phyloP scores from a whole-genome alignment of 2,113 vertebrate genomes.

The Melanotaenia duboulayi region DNA sequence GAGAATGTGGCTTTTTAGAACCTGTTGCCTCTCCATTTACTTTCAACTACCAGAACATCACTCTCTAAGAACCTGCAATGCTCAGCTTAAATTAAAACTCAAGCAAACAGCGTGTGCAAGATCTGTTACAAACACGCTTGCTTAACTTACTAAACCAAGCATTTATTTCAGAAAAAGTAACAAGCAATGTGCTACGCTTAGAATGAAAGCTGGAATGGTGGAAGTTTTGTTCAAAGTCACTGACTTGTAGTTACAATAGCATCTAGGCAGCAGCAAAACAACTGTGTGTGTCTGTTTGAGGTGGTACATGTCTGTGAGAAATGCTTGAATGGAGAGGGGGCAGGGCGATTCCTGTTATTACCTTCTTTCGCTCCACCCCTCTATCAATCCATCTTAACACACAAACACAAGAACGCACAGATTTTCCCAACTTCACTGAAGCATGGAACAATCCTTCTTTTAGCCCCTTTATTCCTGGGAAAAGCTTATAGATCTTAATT shows the following conservation, averaged over 20 bases:
- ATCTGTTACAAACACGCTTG: constrained; percentile 2
- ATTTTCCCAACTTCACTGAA: constrained; percentile 60
- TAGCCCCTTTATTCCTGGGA: constrained; percentile 69
- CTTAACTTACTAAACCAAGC: neutral
- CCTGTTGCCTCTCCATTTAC: constrained; percentile 27
- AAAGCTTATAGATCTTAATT: constrained; percentile 82
- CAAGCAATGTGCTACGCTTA: neutral
- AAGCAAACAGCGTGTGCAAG: constrained; percentile 2
- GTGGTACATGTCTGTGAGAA: constrained; percentile 17
- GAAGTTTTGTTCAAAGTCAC: constrained; percentile 29
- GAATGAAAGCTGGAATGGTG: constrained; percentile 22
- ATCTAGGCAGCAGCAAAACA: constrained; percentile 16
- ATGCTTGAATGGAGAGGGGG: constrained; percentile 38
- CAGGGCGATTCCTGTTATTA: constrained; percentile 47
- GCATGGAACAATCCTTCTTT: constrained; percentile 72
- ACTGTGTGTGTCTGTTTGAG: neutral
- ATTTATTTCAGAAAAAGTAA: constrained; percentile 18
- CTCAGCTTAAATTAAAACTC: neutral
- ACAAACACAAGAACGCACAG: constrained; percentile 28
- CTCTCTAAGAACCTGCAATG: constrained; percentile 13
- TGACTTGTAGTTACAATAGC: constrained; percentile 37
- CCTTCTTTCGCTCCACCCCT: constrained; percentile 51
- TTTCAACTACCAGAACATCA: constrained; percentile 47
- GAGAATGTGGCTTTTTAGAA: constrained; percentile 34
- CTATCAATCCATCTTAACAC: constrained; percentile 59